phyloP scores from a whole-genome alignment of 2,797 vertebrate genomes.

The Alcedo atthis region DNA sequence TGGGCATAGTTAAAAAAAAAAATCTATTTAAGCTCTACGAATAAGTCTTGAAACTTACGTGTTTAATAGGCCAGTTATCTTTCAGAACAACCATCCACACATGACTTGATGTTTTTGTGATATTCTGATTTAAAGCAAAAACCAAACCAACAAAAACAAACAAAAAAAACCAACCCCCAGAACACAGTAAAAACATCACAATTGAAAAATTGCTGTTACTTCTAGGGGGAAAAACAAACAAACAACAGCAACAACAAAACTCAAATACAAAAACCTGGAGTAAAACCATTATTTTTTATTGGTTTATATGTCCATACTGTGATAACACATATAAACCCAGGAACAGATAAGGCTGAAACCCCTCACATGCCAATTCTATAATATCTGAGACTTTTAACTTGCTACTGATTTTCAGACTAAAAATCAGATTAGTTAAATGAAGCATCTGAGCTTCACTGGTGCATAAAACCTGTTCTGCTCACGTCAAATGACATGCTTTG shows the following conservation, averaged over 20 bases:
- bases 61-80: neutral
- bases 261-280: neutral
- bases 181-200: neutral
- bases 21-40: neutral
- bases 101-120: neutral
- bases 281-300: neutral
- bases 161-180: too few relatives aligned
- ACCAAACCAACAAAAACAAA: neutral
- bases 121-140: neutral
- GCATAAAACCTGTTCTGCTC: neutral
- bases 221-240: too few relatives aligned
- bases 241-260: too few relatives aligned
- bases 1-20: neutral
- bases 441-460: neutral
- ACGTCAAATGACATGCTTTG: neutral
- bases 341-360: neutral
- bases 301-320: neutral
- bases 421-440: neutral
- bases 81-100: neutral
- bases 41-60: neutral
- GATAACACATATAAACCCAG: neutral
- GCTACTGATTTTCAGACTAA: neutral
- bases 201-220: neutral
- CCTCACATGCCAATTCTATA: accelerated
- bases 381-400: neutral